Conservation (phyloP, 2,797 vertebrate genomes). For the Rhodeus uyekii region DNA sequence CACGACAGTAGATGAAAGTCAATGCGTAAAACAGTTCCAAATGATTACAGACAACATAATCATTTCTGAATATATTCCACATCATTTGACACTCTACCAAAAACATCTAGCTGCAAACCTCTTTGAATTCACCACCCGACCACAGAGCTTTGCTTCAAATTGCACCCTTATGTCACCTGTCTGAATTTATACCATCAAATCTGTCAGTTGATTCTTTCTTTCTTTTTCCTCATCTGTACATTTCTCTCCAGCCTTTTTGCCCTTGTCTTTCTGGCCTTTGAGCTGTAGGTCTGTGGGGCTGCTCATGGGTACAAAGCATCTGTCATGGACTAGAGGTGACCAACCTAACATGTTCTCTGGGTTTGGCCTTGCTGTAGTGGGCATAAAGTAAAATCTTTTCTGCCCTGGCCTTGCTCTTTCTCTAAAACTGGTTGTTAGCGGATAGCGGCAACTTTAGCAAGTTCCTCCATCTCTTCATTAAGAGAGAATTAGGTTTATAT, state of each 20-base stretch:
- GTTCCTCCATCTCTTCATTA: slow-evolving; percentile 37
- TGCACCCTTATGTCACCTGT: slow-evolving; percentile 16
- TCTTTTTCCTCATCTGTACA: not conserved
- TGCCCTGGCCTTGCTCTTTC: not conserved
- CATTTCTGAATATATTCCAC: slow-evolving; percentile 18
- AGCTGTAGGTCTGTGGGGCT: not conserved
- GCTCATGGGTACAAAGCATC: slow-evolving; percentile 11
- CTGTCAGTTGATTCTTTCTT: not conserved
- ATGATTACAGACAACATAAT: slow-evolving; percentile 38
- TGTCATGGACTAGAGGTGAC: slow-evolving; percentile 32
- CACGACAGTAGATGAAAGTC: slow-evolving; percentile 26
- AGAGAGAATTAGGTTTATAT: slow-evolving; percentile 37
- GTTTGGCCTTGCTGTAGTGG: slow-evolving; percentile 18
- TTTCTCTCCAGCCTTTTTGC: slow-evolving; percentile 1
- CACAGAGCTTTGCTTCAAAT: slow-evolving; percentile 19
- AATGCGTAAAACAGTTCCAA: slow-evolving; percentile 18
- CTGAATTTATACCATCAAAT: slow-evolving; percentile 31
- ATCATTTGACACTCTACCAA: slow-evolving; percentile 17
- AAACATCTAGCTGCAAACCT: slow-evolving; percentile 8
- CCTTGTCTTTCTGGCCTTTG: slow-evolving; percentile 3
- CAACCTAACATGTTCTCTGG: slow-evolving; percentile 44
- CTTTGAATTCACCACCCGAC: slow-evolving; percentile 13
- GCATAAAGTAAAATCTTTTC: not conserved
- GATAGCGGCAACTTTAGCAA: not conserved
- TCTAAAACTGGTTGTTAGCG: not conserved